These are phyloP conservation scores for Adela reaumurella DNA, from an alignment of 2,888 invertebrate species.

Conservation along the genomic window DNA sequence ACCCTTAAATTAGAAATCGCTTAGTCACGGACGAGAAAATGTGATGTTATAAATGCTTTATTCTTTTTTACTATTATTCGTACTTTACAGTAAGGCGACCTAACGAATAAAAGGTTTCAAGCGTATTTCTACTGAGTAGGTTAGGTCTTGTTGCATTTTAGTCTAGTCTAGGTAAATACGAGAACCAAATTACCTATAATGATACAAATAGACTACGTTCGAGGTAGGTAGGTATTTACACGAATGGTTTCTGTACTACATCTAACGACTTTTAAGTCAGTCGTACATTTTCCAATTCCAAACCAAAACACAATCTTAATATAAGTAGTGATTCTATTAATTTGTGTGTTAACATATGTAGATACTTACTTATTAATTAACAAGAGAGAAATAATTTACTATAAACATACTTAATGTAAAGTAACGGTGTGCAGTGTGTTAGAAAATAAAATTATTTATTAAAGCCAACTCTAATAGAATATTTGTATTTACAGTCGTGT, in stretches of 20 bases:
- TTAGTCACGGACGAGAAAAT: neutral
- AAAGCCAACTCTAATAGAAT: no score
- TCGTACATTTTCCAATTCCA: no score
- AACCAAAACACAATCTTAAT: no score
- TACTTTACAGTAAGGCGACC: neutral
- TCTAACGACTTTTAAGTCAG: slow-evolving; percentile 26
- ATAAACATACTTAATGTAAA: no score
- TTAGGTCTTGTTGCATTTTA: neutral
- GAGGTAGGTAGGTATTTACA: neutral
- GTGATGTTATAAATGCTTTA: neutral
- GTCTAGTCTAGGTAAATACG: neutral
- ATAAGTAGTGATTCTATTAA: no score
- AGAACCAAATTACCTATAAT: neutral
- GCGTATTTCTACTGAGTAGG: neutral
- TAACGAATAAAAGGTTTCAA: neutral
- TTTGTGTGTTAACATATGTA: no score
- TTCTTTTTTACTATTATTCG: neutral
- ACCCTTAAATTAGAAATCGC: neutral
- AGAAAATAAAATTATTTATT: no score
- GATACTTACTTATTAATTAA: no score
- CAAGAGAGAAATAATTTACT: no score
- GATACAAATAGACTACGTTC: neutral
- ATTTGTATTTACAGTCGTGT: no score
- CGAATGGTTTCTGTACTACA: neutral
- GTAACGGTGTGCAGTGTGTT: no score